A percentile compares a stretch with the other conserved stretches of the same genome.
phyloP scores from a whole-genome alignment of 2,888 invertebrate genomes.

The Pachydiplax longipennis region DNA sequence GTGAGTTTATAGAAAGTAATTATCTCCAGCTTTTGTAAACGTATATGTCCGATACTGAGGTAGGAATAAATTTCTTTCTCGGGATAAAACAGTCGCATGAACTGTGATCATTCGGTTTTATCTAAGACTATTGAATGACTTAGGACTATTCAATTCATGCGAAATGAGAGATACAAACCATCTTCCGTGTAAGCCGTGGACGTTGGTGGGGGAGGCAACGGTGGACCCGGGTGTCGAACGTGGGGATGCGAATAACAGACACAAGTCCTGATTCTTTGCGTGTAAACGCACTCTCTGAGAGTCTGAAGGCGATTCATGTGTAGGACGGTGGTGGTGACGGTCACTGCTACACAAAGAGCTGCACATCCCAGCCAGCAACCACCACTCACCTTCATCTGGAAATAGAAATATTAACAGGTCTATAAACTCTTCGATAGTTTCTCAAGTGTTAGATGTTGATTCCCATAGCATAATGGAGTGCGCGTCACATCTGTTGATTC shows the following conservation, averaged over 20 bases:
- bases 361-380: conserved; percentile 87
- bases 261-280: conserved; percentile 78
- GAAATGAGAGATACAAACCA: neutral
- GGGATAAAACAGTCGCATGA: no score
- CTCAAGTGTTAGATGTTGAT: neutral
- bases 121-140: no score
- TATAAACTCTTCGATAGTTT: neutral
- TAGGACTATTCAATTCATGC: neutral
- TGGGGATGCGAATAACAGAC: conserved; percentile 75
- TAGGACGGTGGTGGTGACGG: conserved; percentile 88
- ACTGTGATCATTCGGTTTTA: no score
- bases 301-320: conserved; percentile 89
- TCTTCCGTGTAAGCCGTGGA: conserved; percentile 14
- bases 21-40: no score
- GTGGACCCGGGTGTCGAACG: conserved; percentile 33
- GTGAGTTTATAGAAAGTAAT: no score
- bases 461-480: neutral
- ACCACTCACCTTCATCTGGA: conserved; percentile 87
- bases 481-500: neutral
- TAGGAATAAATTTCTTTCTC: no score
- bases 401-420: conserved; percentile 50
- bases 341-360: conserved; percentile 84
- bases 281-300: conserved; percentile 85
- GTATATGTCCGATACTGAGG: no score
- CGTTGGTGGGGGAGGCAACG: conserved; percentile 2